Evolutionary conservation across 2,113 vertebrate genomes (phyloP).

Genomic region (Noturus placidus): DNA sequence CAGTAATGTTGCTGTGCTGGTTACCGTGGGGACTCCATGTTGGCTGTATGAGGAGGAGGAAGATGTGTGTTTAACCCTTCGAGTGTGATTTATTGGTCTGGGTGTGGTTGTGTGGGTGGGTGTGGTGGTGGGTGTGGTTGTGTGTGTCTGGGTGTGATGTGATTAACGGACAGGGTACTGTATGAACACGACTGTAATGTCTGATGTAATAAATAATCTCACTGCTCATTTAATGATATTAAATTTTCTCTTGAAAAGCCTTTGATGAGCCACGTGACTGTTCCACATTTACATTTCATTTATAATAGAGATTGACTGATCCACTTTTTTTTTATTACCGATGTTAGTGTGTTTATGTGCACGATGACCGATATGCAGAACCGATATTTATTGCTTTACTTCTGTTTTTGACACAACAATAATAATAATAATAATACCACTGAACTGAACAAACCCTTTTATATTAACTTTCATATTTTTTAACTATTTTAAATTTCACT

Average conservation of each 20-base stretch:
- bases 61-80: background rate
- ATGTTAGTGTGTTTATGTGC: too few relatives aligned
- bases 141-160: background rate
- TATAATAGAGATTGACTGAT: too few relatives aligned
- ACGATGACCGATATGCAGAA: too few relatives aligned
- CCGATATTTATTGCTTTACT: too few relatives aligned
- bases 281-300: background rate
- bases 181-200: background rate
- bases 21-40: background rate
- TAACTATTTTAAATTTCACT: too few relatives aligned
- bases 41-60: background rate
- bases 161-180: background rate
- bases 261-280: background rate
- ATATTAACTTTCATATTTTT: too few relatives aligned
- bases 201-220: conserved; percentile 25
- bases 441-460: too few relatives aligned
- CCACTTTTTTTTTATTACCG: too few relatives aligned
- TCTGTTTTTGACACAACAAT: too few relatives aligned
- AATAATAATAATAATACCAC: too few relatives aligned
- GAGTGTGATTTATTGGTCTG: conserved; percentile 16
- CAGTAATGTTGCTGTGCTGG: background rate
- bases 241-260: background rate
- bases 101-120: background rate
- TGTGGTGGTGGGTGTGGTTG: background rate
- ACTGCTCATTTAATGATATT: background rate